Percentiles rank a stretch among this genome's conserved stretches.
These are phyloP conservation scores for Heliconius erato DNA, from an alignment of 2,888 invertebrate species.

Conservation along the genomic window DNA sequence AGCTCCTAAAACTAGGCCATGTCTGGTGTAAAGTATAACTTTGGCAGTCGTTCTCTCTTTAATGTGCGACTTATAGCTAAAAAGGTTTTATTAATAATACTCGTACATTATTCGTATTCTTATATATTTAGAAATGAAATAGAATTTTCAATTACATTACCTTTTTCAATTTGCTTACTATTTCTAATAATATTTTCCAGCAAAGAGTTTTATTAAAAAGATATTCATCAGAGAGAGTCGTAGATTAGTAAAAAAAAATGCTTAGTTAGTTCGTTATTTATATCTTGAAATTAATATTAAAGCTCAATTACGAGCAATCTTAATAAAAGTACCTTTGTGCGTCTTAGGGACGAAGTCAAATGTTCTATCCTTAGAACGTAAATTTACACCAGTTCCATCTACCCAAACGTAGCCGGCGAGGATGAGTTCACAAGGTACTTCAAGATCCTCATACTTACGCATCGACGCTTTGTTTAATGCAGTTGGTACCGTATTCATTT, in stretches of 20 bases:
- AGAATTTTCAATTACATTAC: background rate
- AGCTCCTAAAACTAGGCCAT: background rate
- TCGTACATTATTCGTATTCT: background rate
- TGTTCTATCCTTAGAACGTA: conserved; percentile 90
- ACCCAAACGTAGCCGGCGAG: conserved; percentile 91
- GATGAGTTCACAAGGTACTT: conserved; percentile 85
- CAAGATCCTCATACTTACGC: conserved; percentile 86
- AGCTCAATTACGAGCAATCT: background rate
- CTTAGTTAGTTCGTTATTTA: background rate
- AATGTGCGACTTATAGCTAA: background rate
- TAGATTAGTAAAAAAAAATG: too few species aligned
- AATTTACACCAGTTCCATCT: conserved; percentile 89
- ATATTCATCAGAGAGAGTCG: too few species aligned
- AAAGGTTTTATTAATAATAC: too few species aligned
- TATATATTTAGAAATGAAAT: background rate
- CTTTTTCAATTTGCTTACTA: too few species aligned
- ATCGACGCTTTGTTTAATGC: conserved; percentile 80
- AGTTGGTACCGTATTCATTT: conserved; percentile 74
- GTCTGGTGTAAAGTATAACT: background rate
- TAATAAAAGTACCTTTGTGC: conserved; percentile 71
- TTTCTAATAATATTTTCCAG: too few species aligned
- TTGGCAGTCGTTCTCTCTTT: background rate
- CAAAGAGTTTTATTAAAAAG: too few species aligned
- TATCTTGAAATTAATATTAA: background rate
- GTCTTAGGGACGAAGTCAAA: conserved; percentile 87